Evolutionary conservation across 2,888 invertebrate species (phyloP).

Genomic region (Physocephala rufipes): DNA sequence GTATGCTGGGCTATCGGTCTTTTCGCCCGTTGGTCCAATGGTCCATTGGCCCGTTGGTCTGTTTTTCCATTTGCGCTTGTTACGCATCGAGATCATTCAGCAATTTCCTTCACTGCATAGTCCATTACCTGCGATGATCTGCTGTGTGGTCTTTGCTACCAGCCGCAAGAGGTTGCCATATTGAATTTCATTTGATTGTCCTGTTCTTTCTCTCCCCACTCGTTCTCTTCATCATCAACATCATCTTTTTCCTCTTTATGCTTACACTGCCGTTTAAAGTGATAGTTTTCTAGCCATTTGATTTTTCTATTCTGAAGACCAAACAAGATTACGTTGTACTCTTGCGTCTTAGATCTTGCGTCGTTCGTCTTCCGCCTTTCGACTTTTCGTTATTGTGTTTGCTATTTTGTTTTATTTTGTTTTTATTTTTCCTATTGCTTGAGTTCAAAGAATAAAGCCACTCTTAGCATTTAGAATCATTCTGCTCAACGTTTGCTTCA

Average conservation of each 20-base stretch:
- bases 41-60: neutral
- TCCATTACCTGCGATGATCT: slow-evolving; percentile 31
- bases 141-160: slow-evolving; percentile 31
- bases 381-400: slow-evolving; percentile 6
- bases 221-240: neutral
- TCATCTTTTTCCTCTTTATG: neutral
- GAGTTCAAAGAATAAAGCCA: too few relatives aligned
- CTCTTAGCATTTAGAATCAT: slow-evolving; percentile 24
- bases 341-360: too few relatives aligned
- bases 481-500: neutral
- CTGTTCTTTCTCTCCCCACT: slow-evolving; percentile 11
- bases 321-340: slow-evolving; percentile 2
- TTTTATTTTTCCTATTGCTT: neutral
- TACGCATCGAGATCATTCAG: slow-evolving; percentile 23
- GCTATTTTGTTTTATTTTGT: neutral
- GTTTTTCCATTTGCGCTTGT: neutral
- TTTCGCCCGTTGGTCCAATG: neutral
- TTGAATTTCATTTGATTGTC: slow-evolving; percentile 33
- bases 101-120: slow-evolving; percentile 25
- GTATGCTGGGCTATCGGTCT: neutral
- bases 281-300: slow-evolving; percentile 26
- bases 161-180: slow-evolving; percentile 18
- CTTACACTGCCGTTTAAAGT: neutral
- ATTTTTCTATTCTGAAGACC: slow-evolving; percentile 12
- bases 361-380: neutral